Evolutionary conservation across 2,888 invertebrate species (phyloP).

Genomic region (Odontocolon sp.): DNA sequence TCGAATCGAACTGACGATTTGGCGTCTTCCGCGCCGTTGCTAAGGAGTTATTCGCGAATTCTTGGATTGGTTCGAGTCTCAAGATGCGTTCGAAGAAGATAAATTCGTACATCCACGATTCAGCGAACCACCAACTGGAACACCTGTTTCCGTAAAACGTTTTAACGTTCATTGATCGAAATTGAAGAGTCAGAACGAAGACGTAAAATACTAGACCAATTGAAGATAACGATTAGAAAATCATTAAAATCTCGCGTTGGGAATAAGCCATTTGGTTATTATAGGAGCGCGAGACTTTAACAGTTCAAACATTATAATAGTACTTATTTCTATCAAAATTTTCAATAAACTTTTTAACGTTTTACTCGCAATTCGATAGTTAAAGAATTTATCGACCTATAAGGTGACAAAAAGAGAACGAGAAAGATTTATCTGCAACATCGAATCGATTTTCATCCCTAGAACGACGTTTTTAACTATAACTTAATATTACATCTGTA

Average conservation of each 20-base stretch:
- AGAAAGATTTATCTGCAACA: too few relatives aligned
- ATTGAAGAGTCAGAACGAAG: too few relatives aligned
- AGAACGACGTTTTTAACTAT: too few relatives aligned
- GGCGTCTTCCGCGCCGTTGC: conserved; percentile 19
- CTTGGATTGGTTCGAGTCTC: background rate
- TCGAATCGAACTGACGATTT: conserved; percentile 18
- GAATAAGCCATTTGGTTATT: background rate
- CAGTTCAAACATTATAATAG: too few relatives aligned
- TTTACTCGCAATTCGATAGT: background rate
- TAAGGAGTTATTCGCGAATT: conserved; percentile 12
- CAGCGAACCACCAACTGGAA: background rate
- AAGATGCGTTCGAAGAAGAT: too few relatives aligned
- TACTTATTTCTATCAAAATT: background rate
- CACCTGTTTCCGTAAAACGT: background rate
- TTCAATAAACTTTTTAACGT: background rate
- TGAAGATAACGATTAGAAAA: background rate
- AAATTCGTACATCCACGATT: too few relatives aligned
- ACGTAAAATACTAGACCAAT: background rate
- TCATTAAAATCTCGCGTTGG: background rate
- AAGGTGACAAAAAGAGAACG: too few relatives aligned
- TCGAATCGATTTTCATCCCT: too few relatives aligned
- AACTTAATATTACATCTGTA: too few relatives aligned
- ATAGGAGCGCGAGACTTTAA: too few relatives aligned
- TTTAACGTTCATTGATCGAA: background rate
- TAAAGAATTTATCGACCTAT: too few relatives aligned